These are phyloP conservation scores for Vannuccia rotundouncinata DNA, from an alignment of 2,888 invertebrate genomes.

Conservation along the genomic window DNA sequence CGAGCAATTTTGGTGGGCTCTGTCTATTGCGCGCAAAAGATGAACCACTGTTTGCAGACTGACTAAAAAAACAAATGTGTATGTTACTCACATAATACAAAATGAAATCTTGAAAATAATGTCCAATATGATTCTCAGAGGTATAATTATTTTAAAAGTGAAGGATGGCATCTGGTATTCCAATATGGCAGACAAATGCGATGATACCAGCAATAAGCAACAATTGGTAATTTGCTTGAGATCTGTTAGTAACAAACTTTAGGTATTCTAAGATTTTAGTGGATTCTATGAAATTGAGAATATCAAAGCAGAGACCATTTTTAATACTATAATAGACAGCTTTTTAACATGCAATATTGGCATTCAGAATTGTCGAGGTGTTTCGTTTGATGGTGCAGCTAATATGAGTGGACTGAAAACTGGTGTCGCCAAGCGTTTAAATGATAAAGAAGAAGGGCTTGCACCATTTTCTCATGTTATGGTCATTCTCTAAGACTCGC, in stretches of 20 bases:
- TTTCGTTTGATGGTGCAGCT: background rate
- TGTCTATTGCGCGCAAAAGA: slow-evolving; percentile 9
- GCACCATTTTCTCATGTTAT: background rate
- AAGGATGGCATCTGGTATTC: background rate
- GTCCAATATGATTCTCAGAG: slow-evolving; percentile 3
- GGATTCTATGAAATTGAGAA: background rate
- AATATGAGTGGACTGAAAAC: background rate
- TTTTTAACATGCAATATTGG: background rate
- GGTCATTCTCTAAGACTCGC: background rate
- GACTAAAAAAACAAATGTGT: slow-evolving; percentile 1
- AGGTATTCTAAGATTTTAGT: background rate
- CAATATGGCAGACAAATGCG: background rate
- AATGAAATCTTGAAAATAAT: slow-evolving; percentile 13
- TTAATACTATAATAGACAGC: background rate
- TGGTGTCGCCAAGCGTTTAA: background rate
- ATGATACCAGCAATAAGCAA: slow-evolving; percentile 10
- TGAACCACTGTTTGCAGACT: slow-evolving; percentile 20
- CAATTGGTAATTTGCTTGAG: slow-evolving; percentile 22
- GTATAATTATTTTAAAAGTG: background rate
- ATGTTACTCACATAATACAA: slow-evolving; percentile 8
- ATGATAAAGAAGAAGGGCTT: background rate
- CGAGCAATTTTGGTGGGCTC: background rate
- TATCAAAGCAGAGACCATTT: background rate
- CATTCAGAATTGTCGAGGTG: background rate
- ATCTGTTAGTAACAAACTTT: background rate